Percentiles rank a stretch among this genome's conserved stretches.
These are phyloP conservation scores for Myripristis murdjan DNA, from an alignment of 2,797 vertebrate genomes.

Conservation along the genomic window DNA sequence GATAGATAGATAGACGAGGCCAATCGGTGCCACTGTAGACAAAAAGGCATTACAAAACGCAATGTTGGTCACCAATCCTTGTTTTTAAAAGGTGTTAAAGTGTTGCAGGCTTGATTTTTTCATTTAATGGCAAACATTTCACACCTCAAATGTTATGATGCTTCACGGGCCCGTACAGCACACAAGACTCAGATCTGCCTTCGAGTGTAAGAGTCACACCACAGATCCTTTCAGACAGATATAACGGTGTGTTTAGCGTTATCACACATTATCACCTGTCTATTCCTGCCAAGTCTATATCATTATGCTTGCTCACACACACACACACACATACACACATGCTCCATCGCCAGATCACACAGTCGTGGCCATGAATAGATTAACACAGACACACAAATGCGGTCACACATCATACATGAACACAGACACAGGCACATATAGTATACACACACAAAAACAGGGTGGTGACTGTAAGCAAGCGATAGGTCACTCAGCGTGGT, in stretches of 20 bases:
- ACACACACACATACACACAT: constrained; percentile 16
- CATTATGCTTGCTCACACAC: constrained; percentile 16
- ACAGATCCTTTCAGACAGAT: neutral
- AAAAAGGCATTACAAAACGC: no score
- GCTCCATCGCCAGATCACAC: constrained; percentile 39
- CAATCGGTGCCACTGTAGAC: no score
- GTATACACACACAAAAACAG: neutral
- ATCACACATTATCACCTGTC: constrained; percentile 55
- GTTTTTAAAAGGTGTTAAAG: no score
- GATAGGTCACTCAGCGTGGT: neutral
- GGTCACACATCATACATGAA: constrained; percentile 33
- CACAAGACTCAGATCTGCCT: constrained; percentile 1
- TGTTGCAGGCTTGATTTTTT: no score
- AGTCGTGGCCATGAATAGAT: constrained; percentile 22
- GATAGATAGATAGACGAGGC: no score
- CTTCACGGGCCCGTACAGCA: neutral
- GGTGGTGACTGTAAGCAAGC: constrained; percentile 37
- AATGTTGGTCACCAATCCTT: no score
- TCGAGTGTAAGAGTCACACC: neutral
- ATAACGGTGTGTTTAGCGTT: constrained; percentile 85
- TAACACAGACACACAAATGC: constrained; percentile 33
- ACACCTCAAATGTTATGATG: no score
- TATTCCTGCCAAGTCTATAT: constrained; percentile 14
- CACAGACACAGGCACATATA: constrained; percentile 8
- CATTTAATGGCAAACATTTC: no score